Evolutionary conservation across 2,888 invertebrate genomes (phyloP), one percentile per base, ranked within the genome.

Genomic region (Tenthredo mesomela): DNA sequence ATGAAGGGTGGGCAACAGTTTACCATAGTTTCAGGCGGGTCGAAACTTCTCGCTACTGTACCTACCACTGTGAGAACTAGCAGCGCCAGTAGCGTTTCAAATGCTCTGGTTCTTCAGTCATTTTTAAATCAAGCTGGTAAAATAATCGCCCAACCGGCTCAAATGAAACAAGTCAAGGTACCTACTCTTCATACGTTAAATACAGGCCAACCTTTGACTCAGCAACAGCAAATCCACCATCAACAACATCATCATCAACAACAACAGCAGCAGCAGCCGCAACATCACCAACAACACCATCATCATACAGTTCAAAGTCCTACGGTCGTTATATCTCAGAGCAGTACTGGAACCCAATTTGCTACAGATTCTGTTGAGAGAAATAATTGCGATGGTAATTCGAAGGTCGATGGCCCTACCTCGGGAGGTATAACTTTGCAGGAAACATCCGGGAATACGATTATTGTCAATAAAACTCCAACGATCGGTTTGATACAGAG

Each of bases 1-100:
- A 95, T 96, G 85, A 96, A 96, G 92, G 95, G 96, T 10, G 95
- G 96, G 0, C 96, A 96, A 90, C 96, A 96, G 89, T 96, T 96
- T 85, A 96, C 96, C 2, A 96, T 96, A 86, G 96, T 96, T 5
- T 96, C 96, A 6, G 96, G 96, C 87, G 95, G 96, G 9, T 96
- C 96, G 84, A 95, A 95, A 90, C 93, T 95, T 9, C 90, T 92
- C 37, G 92, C 91, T n/a, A 92, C 93, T 0, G 91, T 93, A 1
- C 92, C 93, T 0, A 89, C 91, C 0, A 90, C 91, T 1, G 91
- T 92, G 0, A 88, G 91, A 84, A 87, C 88, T 15, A 77, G 89
- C 67, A 88, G 91, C 7, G 89, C 88, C 85, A 87, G 90, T 0
- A 94, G 94, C 0, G 93, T 95, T 0, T 95, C 96, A 0, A 96